A percentile compares a stretch with the other conserved stretches of the same genome.
These are phyloP conservation scores for Agriopis marginaria DNA, from an alignment of 2,888 invertebrate species.

Conservation along the genomic window DNA sequence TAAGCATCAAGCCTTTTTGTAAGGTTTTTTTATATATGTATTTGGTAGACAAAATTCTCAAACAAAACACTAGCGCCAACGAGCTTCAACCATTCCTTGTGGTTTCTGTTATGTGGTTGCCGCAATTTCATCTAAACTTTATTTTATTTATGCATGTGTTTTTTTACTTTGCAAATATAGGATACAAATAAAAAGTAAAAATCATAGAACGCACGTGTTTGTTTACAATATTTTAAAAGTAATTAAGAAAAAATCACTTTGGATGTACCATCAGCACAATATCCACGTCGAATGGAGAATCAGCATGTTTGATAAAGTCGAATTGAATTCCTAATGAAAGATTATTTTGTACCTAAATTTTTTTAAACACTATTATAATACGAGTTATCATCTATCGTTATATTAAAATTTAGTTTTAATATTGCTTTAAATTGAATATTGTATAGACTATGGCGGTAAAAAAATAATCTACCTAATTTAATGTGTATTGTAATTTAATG, in stretches of 20 bases:
- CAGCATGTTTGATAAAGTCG: neutral
- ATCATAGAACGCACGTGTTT: neutral
- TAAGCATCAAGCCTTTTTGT: no score
- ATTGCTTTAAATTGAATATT: slow-evolving; percentile 3
- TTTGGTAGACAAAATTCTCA: no score
- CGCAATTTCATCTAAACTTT: no score
- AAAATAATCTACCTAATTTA: slow-evolving; percentile 9
- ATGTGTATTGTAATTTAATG: neutral
- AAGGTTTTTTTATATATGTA: no score
- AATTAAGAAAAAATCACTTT: neutral
- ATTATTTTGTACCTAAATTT: neutral
- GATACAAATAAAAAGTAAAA: no score
- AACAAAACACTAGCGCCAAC: no score
- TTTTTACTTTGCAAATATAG: neutral
- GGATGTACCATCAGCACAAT: neutral
- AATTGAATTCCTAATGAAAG: neutral
- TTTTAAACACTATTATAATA: slow-evolving; percentile 1
- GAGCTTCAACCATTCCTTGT: no score
- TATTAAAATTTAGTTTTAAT: neutral
- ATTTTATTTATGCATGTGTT: neutral
- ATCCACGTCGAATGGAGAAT: neutral
- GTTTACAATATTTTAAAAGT: neutral
- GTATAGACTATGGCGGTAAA: slow-evolving; percentile 5
- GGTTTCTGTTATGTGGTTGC: no score
- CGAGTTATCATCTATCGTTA: neutral